These are phyloP conservation scores for Xestia rhomboidea DNA, from an alignment of 2,888 invertebrate genomes.

Conservation along the genomic window DNA sequence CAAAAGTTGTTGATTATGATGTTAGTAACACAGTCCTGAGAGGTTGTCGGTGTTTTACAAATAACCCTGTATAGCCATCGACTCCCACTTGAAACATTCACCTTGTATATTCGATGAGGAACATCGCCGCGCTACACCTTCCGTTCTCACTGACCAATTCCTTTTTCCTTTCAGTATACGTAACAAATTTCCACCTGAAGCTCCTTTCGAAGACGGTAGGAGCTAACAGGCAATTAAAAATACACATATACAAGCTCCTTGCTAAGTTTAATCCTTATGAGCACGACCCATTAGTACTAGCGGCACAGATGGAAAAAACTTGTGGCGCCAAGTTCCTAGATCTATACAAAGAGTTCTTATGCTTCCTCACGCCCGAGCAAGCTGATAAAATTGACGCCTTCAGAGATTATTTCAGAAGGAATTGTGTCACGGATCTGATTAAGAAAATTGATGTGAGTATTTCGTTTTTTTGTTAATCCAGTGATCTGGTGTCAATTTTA, in stretches of 20 bases:
- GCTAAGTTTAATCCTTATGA: conserved; percentile 71
- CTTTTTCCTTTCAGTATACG: conserved; percentile 74
- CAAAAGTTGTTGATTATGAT: no score
- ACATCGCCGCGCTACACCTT: neutral
- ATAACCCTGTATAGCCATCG: no score
- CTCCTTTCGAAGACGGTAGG: conserved; percentile 68
- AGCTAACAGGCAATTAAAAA: conserved; percentile 67
- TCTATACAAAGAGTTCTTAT: conserved; percentile 81
- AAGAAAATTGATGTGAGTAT: conserved; percentile 78
- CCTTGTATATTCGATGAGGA: neutral
- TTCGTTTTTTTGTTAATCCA: neutral
- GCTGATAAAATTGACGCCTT: conserved; percentile 78
- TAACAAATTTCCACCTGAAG: conserved; percentile 78
- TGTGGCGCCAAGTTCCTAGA: conserved; percentile 75
- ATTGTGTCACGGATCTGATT: conserved; percentile 75
- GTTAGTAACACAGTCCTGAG: no score
- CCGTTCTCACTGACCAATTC: neutral
- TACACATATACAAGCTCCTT: conserved; percentile 68
- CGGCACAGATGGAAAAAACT: conserved; percentile 65
- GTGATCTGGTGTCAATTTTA: neutral
- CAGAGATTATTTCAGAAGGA: conserved; percentile 80
- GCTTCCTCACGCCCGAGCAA: conserved; percentile 82
- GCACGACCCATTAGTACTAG: conserved; percentile 72
- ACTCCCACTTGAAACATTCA: no score
- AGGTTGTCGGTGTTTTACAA: no score